A percentile compares a stretch with the other conserved stretches of the same genome.
These are phyloP conservation scores for Allolobophora icterica DNA, from an alignment of 2,888 invertebrate species.

Conservation along the genomic window DNA sequence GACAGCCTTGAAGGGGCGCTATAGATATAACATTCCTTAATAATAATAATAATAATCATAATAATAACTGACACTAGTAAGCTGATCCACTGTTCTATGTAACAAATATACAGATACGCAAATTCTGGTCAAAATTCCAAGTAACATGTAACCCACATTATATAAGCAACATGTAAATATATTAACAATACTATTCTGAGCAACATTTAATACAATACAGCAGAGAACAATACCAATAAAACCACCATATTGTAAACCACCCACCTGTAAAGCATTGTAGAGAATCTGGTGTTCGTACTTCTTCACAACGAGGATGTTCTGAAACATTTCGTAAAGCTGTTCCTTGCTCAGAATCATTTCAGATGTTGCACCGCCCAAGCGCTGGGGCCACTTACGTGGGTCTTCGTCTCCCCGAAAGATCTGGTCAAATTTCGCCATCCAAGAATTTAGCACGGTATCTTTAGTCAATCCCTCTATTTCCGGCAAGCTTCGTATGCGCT, in stretches of 20 bases:
- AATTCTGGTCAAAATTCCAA: not conserved
- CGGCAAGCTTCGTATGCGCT: conserved; percentile 92
- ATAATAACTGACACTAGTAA: too few species aligned
- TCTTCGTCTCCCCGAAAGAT: conserved; percentile 77
- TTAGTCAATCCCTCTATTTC: conserved; percentile 99
- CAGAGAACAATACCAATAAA: not conserved
- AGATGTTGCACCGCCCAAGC: conserved; percentile 62
- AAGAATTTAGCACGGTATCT: conserved; percentile 96
- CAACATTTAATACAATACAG: not conserved
- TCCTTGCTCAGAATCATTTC: conserved; percentile 96
- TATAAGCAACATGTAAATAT: too few species aligned
- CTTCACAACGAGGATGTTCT: conserved; percentile 96
- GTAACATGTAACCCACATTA: not conserved
- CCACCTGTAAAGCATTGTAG: conserved; percentile 93
- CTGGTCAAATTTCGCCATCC: conserved; percentile 98
- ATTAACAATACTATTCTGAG: not conserved
- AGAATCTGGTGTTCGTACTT: conserved; percentile 99
- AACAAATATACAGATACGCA: too few species aligned
- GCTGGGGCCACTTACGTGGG: conserved; percentile 68
- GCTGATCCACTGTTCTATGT: not conserved
- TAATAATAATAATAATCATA: too few species aligned
- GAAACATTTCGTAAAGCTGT: conserved; percentile 99
- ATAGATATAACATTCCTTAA: too few species aligned
- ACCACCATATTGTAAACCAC: not conserved
- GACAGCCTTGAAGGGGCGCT: too few species aligned